Base-by-base conservation (phyloP, 2,888 invertebrate species). In the Pachliopta kotzebuea region DNA sequence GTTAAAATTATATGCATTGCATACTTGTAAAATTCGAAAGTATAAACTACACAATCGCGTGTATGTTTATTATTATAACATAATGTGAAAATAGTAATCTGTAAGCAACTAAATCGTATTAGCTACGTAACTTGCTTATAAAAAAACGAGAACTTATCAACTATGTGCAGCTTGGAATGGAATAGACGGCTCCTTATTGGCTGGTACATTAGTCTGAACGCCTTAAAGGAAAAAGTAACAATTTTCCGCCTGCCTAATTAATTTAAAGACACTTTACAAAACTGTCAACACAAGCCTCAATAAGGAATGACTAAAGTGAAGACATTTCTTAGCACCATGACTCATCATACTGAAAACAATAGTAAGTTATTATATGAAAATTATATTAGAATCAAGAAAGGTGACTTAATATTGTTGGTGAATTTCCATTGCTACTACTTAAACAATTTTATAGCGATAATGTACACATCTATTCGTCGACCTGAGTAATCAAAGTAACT, bases 401-500 rank as follows among this genome's bases (percentile, higher is more conserved):
- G 6, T 45, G 18, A 14, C 14, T 14, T 37, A 37, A 14, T 37
- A 37, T 37, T 37, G 37, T 45, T 6, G n/a, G 18, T 45, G n/a
- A 45, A 45, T 45, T n/a, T n/a, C 45, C 18, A 45, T n/a, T 8
- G 45, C 14, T 37, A 3, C 11, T 14, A 37, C 6, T 4, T 45
- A 45, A n/a, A n/a, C 45, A 18, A 45, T 45, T 45, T n/a, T 18
- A 45, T 45, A 18, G 45, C 4, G 1, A 18, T 6, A 7, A 45
- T 18, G 6, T n/a, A 45, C 7, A 45, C 18, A 45, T n/a, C 0
- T n/a, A 45, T 45, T 45, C n/a, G n/a, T 45, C 18, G 45, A n/a
- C 18, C n/a, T 45, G 1, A 76, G 75, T 52, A 37, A 62, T 52
- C 11, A 21, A 52, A 8, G 23, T 23, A 20, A 21, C 21, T 23